phyloP scores from a whole-genome alignment of 2,113 vertebrate species.

The Crotalus viridis region DNA sequence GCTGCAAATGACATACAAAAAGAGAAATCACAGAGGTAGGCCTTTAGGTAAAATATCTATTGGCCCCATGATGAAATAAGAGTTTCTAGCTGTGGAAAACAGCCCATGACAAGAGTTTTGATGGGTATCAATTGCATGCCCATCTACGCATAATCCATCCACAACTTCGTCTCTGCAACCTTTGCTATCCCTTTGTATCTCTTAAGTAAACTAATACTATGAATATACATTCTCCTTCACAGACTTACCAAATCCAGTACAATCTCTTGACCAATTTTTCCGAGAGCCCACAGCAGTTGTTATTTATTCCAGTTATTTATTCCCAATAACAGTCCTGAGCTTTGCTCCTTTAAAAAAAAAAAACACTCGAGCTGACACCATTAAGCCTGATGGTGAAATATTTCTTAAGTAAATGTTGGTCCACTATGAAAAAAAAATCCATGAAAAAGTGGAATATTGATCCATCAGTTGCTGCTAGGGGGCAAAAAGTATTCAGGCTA shows the following conservation, averaged over 20 bases:
- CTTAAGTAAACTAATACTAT: not conserved
- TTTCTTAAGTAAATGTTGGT: not conserved
- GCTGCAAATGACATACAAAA: conserved; percentile 63
- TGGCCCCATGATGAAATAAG: not conserved
- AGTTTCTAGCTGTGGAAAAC: fast-evolving
- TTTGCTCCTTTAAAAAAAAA: not conserved
- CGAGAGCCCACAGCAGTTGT: not conserved
- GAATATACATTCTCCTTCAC: not conserved
- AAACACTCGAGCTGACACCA: not conserved
- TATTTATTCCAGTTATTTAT: not conserved
- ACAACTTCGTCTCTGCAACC: not conserved
- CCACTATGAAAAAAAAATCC: not conserved
- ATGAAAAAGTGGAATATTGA: not conserved
- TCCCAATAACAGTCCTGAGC: not conserved
- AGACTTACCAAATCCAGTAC: not conserved
- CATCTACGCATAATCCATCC: not conserved
- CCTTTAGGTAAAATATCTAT: not conserved
- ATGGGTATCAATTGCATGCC: not conserved
- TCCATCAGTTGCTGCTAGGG: not conserved
- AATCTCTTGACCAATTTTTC: not conserved
- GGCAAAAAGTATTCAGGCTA: not conserved
- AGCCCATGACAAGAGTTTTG: not conserved
- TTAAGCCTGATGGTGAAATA: not conserved
- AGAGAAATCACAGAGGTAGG: conserved; percentile 35
- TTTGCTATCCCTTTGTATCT: not conserved